These are phyloP conservation scores for Salvelinus fontinalis DNA, from an alignment of 2,113 vertebrate species.

Conservation along the genomic window DNA sequence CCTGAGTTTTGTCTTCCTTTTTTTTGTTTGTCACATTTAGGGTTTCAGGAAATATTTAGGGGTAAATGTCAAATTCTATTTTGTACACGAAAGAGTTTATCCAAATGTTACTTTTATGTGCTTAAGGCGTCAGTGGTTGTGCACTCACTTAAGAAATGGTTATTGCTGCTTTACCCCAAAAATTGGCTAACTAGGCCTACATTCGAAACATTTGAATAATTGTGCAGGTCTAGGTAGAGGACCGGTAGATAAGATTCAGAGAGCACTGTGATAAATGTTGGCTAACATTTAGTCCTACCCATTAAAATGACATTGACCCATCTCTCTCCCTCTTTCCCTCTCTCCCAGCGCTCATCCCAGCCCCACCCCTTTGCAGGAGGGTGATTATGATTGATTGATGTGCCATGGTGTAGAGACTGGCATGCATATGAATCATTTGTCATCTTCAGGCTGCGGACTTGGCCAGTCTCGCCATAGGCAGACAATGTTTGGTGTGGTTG, in stretches of 20 bases:
- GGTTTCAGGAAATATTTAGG: not conserved
- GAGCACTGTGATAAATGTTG: not conserved
- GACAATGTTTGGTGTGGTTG: not conserved
- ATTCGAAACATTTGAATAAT: not conserved
- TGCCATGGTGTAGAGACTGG: slow-evolving; percentile 59
- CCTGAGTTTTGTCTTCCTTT: not conserved
- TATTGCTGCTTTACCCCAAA: too few species aligned
- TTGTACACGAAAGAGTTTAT: too few species aligned
- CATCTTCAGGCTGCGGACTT: slow-evolving; percentile 54
- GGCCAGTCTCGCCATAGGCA: slow-evolving; percentile 43
- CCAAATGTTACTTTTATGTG: too few species aligned
- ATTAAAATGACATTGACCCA: slow-evolving; percentile 63
- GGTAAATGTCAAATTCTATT: too few species aligned
- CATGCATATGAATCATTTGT: slow-evolving; percentile 74
- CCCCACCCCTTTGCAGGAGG: slow-evolving; percentile 63
- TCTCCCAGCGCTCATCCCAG: slow-evolving; percentile 43
- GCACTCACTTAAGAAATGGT: too few species aligned
- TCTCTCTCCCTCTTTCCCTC: slow-evolving; percentile 10
- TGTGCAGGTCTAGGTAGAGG: not conserved
- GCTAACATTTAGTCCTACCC: slow-evolving; percentile 63
- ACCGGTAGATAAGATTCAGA: too few species aligned
- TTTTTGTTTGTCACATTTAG: not conserved
- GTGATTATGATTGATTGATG: slow-evolving; percentile 71
- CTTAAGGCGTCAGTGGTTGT: too few species aligned
- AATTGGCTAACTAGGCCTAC: too few species aligned